A percentile compares a stretch with the other conserved stretches of the same genome.
Conservation (phyloP, 2,113 vertebrate genomes). For the Toxotes chatareus region DNA sequence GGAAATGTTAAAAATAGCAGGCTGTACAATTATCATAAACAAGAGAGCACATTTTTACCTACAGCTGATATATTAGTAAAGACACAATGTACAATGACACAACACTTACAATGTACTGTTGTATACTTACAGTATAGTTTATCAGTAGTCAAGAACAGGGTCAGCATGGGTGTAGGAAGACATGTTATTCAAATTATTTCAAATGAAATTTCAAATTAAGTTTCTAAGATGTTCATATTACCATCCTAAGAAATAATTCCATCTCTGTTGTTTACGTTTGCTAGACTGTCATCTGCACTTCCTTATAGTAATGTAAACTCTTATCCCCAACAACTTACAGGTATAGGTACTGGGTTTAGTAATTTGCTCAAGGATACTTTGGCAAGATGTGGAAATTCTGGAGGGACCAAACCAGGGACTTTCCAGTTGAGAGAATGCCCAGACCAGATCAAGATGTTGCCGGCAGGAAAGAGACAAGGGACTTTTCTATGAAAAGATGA, state of each 20-base stretch:
- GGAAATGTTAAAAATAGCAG: neutral
- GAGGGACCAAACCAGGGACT: neutral
- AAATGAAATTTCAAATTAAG: too few species aligned
- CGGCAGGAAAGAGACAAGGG: neutral
- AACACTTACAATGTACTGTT: neutral
- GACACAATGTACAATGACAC: neutral
- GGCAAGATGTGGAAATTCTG: neutral
- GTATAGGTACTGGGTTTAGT: neutral
- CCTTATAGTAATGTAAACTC: neutral
- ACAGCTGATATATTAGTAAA: neutral
- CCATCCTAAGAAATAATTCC: neutral
- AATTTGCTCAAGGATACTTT: slow-evolving; percentile 5
- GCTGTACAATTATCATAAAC: neutral
- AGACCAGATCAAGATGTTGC: slow-evolving; percentile 8
- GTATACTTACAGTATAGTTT: too few species aligned
- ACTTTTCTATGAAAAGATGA: slow-evolving; percentile 16
- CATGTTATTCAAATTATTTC: neutral
- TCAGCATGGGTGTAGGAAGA: neutral
- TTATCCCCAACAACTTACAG: neutral
- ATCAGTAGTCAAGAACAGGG: neutral
- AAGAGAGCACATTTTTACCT: neutral
- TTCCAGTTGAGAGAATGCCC: neutral
- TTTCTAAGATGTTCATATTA: neutral
- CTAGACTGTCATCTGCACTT: neutral
- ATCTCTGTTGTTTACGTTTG: neutral